Conservation (phyloP, 2,113 vertebrate genomes). For the Athene noctua region DNA sequence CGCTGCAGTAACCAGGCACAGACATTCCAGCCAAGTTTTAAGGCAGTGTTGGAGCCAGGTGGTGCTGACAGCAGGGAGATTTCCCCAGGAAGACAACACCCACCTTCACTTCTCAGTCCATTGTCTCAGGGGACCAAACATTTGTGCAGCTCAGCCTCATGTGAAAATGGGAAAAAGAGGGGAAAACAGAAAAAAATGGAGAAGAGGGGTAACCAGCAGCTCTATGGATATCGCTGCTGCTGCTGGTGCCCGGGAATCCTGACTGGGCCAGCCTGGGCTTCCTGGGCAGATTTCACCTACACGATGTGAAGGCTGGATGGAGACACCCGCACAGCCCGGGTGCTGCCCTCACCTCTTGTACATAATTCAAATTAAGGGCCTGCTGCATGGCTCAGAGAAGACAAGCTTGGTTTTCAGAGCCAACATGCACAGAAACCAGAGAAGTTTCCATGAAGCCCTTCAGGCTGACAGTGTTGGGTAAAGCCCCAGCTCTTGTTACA, state of each 20-base stretch:
- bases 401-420: not conserved
- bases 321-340: accelerated
- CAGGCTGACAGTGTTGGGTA: not conserved
- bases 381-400: not conserved
- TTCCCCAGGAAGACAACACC: accelerated
- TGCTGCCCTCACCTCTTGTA: not conserved
- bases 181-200: not conserved
- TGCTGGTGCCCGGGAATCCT: not conserved
- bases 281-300: not conserved
- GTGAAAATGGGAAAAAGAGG: not conserved
- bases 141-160: not conserved
- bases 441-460: not conserved
- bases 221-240: not conserved
- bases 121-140: not conserved
- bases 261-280: not conserved
- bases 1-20: not conserved
- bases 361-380: not conserved
- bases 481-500: constrained; percentile 9
- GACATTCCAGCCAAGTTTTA: not conserved
- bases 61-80: not conserved
- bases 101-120: not conserved
- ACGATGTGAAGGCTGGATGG: not conserved
- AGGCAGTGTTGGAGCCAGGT: not conserved
- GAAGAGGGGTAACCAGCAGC: not conserved
- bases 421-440: not conserved